phyloP scores from a whole-genome alignment of 2,797 vertebrate species.

The Hoplostethus mediterraneus region DNA sequence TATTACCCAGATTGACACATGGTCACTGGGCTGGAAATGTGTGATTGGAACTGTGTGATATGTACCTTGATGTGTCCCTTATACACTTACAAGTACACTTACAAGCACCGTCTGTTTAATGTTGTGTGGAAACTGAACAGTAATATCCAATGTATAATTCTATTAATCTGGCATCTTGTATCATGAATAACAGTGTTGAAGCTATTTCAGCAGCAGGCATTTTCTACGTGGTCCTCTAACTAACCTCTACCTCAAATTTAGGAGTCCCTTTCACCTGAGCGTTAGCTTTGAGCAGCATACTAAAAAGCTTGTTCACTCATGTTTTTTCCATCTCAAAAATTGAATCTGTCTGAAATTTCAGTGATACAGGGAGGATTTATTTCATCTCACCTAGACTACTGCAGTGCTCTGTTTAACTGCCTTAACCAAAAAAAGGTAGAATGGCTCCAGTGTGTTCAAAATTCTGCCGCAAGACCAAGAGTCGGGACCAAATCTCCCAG shows the following conservation, averaged over 20 bases:
- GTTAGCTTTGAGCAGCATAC: slow-evolving; percentile 11
- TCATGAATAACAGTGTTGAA: slow-evolving; percentile 26
- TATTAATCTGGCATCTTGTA: slow-evolving; percentile 25
- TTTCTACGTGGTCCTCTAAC: slow-evolving; percentile 5
- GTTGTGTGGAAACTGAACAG: neutral
- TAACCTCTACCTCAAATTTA: slow-evolving; percentile 26
- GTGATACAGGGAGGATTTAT: slow-evolving; percentile 8
- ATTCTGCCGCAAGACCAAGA: neutral
- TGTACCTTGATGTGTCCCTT: neutral
- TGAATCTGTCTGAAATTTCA: slow-evolving; percentile 26
- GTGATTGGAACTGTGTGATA: neutral
- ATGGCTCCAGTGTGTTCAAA: neutral
- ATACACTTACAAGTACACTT: neutral
- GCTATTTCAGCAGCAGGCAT: slow-evolving; percentile 17
- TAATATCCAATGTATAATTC: slow-evolving; percentile 5
- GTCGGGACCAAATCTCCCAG: no score
- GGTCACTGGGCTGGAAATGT: neutral
- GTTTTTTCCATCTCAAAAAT: neutral
- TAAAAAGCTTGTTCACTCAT: no score
- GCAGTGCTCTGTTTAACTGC: neutral
- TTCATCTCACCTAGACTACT: slow-evolving; percentile 15
- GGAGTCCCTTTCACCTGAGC: slow-evolving; percentile 3
- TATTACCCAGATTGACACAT: slow-evolving; percentile 42
- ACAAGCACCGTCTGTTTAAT: neutral
- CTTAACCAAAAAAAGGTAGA: no score